Evolutionary conservation across 2,113 vertebrate genomes (phyloP).

Genomic region (Gasterosteus aculeatus): DNA sequence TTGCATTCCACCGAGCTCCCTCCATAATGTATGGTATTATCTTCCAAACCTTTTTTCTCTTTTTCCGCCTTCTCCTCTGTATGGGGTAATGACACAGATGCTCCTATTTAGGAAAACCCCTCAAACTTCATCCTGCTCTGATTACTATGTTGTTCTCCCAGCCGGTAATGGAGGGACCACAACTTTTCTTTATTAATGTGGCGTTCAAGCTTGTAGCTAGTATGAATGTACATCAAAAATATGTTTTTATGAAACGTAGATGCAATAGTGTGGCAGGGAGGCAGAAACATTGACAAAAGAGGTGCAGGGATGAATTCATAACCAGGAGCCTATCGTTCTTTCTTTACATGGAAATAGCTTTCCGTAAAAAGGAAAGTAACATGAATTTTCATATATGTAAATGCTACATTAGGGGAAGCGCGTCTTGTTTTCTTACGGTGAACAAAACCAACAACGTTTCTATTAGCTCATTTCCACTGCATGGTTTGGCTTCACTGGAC

Average conservation of each 20-base stretch:
- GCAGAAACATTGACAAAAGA: background rate
- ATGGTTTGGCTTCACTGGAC: too few relatives aligned
- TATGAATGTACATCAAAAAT: background rate
- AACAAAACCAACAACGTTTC: too few relatives aligned
- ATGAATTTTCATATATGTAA: constrained; percentile 3
- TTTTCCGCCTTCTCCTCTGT: constrained; percentile 50
- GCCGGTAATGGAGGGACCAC: constrained; percentile 1
- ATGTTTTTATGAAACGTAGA: constrained; percentile 15
- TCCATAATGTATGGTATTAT: constrained; percentile 74
- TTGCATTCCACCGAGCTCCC: constrained; percentile 72
- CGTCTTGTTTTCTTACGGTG: too few relatives aligned
- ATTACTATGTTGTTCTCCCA: constrained; percentile 34
- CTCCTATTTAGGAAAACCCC: constrained; percentile 61
- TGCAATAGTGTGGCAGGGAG: background rate
- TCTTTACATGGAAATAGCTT: background rate
- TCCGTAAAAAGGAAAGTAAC: background rate
- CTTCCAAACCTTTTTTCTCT: constrained; percentile 52
- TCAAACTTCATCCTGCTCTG: constrained; percentile 23
- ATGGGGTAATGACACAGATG: constrained; percentile 63
- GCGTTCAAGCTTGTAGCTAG: constrained; percentile 1
- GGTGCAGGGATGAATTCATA: constrained; percentile 2
- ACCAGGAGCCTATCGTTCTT: background rate
- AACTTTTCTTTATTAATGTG: too few relatives aligned
- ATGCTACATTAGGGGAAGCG: too few relatives aligned
- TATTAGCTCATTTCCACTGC: too few relatives aligned